phyloP scores from a whole-genome alignment of 30 jellyfish, hydroid and myxozoan species.

The Sanderia malayensis region DNA sequence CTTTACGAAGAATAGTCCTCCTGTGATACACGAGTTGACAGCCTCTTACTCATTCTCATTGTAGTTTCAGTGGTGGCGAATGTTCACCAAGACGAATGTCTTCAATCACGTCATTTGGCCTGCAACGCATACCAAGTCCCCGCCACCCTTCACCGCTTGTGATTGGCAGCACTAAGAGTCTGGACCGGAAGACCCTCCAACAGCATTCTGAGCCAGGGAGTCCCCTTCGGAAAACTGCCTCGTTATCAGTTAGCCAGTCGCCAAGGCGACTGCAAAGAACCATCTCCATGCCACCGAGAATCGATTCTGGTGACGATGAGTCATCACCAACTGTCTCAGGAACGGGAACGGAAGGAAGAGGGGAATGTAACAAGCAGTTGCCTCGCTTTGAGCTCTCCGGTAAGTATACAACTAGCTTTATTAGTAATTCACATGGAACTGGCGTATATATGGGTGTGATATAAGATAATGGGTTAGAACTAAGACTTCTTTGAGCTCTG shows the following conservation, averaged over 20 bases:
- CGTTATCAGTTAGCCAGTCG: constrained; percentile 26
- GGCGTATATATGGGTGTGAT: too few species aligned
- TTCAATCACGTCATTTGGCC: constrained; percentile 78
- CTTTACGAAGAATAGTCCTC: too few species aligned
- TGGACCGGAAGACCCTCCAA: constrained; percentile 30
- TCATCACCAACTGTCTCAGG: too few species aligned
- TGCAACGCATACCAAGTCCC: constrained; percentile 97
- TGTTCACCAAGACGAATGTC: constrained; percentile 74
- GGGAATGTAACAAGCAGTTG: background rate
- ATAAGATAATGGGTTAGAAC: too few species aligned
- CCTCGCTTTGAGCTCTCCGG: constrained; percentile 72
- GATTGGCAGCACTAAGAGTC: constrained; percentile 57
- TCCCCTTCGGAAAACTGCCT: constrained; percentile 61
- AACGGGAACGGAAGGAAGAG: constrained; percentile 30
- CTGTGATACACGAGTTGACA: too few species aligned
- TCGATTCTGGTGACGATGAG: constrained; percentile 51
- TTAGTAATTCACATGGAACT: too few species aligned
- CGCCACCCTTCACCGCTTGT: constrained; percentile 98
- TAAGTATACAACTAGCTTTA: too few species aligned
- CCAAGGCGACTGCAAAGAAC: constrained; percentile 79
- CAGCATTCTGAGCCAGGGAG: constrained; percentile 73
- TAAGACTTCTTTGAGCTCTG: too few species aligned
- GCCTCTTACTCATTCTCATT: background rate
- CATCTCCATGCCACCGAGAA: constrained; percentile 90
- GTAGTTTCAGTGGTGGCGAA: constrained; percentile 92